Percentiles rank a stretch among this genome's conserved stretches.
These are phyloP conservation scores for Tetrax tetrax DNA, from an alignment of 2,113 vertebrate species.

Conservation along the genomic window DNA sequence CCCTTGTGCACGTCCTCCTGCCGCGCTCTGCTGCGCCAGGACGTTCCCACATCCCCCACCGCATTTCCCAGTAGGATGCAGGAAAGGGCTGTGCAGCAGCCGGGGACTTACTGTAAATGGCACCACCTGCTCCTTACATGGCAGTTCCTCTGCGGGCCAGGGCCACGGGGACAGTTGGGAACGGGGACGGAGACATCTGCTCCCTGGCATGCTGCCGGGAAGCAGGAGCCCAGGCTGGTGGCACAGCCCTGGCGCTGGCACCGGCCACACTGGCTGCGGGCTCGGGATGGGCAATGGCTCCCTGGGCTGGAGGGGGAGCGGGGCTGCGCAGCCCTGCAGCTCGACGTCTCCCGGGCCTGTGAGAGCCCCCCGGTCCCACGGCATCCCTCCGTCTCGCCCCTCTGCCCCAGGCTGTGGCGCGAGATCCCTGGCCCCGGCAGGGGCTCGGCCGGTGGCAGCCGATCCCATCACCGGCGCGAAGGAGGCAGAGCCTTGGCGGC, in stretches of 20 bases:
- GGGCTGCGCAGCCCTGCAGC: not conserved
- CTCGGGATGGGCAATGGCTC: not conserved
- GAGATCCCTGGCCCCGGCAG: not conserved
- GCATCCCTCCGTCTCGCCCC: not conserved
- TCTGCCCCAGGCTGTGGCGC: not conserved
- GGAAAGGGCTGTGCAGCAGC: conserved; percentile 19
- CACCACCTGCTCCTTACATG: conserved; percentile 61
- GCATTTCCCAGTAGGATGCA: not conserved
- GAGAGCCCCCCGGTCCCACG: not conserved
- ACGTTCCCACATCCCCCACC: not conserved
- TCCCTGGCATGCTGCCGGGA: not conserved
- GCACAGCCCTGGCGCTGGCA: not conserved
- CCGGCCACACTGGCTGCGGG: not conserved
- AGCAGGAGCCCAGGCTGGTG: not conserved
- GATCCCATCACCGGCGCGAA: fast-evolving
- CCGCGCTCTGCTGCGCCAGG: not conserved
- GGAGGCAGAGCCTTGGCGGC: not conserved
- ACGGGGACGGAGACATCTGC: not conserved
- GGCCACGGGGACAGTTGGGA: not conserved
- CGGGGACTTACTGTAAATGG: conserved; percentile 71
- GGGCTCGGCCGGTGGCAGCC: not conserved
- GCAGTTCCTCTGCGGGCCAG: not conserved
- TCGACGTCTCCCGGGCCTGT: fast-evolving
- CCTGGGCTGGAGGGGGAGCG: not conserved
- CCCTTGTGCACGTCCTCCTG: not conserved